Evolutionary conservation across 2,888 invertebrate species (phyloP).

Genomic region (Dyspetes luteomarginatus): DNA sequence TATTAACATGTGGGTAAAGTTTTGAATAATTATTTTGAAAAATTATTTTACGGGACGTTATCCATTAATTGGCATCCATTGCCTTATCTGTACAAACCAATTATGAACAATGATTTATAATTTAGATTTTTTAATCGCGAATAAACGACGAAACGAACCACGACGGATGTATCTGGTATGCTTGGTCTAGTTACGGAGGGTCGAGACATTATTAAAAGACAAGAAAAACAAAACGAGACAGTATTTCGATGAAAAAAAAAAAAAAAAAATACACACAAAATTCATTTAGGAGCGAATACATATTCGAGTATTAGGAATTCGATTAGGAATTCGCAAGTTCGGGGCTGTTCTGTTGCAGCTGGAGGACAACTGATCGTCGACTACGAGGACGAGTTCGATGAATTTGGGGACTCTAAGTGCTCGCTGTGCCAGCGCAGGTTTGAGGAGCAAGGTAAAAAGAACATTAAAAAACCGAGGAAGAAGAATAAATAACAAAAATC

Average conservation of each 20-base stretch:
- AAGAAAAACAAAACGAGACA: not conserved
- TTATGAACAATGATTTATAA: too few species aligned
- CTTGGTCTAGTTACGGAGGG: constrained; percentile 72
- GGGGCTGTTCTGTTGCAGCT: constrained; percentile 86
- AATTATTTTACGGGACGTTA: too few species aligned
- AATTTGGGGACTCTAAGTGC: constrained; percentile 86
- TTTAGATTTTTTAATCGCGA: not conserved
- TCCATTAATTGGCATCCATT: too few species aligned
- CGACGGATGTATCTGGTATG: constrained; percentile 73
- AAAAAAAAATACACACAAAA: constrained; percentile 56
- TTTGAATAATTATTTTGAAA: too few species aligned
- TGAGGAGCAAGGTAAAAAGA: constrained; percentile 90
- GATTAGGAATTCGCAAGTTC: constrained; percentile 83
- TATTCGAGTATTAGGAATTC: constrained; percentile 57
- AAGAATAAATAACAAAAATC: constrained; percentile 61
- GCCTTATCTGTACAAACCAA: too few species aligned
- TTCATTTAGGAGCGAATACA: constrained; percentile 52
- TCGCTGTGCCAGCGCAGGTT: constrained; percentile 91
- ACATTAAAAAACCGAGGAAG: constrained; percentile 91
- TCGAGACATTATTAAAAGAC: constrained; percentile 46
- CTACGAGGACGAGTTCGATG: constrained; percentile 85
- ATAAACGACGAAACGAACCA: constrained; percentile 68
- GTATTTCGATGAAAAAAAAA: constrained; percentile 33
- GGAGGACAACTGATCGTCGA: constrained; percentile 87
- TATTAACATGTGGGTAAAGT: too few species aligned